Conservation (phyloP, 2,888 invertebrate species). For the Erannis defoliaria region DNA sequence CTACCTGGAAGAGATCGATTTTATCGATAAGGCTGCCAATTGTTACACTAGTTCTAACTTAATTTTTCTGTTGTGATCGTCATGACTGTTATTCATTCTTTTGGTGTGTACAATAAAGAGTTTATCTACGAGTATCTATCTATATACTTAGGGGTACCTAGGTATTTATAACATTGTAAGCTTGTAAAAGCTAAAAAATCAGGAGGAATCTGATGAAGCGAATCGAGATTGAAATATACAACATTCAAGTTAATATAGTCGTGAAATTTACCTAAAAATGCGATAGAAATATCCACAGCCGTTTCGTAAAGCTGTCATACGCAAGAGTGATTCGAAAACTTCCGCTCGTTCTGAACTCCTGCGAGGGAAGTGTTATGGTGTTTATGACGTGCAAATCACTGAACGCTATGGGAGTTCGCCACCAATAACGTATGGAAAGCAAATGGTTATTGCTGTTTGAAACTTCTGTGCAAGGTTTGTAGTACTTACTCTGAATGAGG, state of each 20-base stretch:
- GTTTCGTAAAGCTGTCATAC: constrained; percentile 51
- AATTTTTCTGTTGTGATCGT: no score
- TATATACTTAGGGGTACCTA: no score
- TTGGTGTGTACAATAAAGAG: no score
- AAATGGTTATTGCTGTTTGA: constrained; percentile 17
- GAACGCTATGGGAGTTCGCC: constrained; percentile 13
- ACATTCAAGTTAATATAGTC: constrained; percentile 19
- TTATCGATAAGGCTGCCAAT: no score
- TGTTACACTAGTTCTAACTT: no score
- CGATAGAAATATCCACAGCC: constrained; percentile 45
- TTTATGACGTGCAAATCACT: constrained; percentile 30
- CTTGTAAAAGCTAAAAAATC: background rate
- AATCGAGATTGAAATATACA: background rate
- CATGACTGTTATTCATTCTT: no score
- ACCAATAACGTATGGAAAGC: constrained; percentile 13
- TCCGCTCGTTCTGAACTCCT: constrained; percentile 35
- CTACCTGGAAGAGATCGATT: no score
- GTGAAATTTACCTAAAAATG: constrained; percentile 28
- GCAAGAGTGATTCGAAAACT: constrained; percentile 56
- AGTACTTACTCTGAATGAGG: background rate
- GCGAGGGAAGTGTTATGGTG: constrained; percentile 29
- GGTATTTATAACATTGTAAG: no score
- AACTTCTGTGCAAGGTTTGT: background rate
- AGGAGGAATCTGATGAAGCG: background rate
- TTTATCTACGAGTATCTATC: no score